phyloP scores from a whole-genome alignment of 2,113 vertebrate species.

The Anguilla rostrata region DNA sequence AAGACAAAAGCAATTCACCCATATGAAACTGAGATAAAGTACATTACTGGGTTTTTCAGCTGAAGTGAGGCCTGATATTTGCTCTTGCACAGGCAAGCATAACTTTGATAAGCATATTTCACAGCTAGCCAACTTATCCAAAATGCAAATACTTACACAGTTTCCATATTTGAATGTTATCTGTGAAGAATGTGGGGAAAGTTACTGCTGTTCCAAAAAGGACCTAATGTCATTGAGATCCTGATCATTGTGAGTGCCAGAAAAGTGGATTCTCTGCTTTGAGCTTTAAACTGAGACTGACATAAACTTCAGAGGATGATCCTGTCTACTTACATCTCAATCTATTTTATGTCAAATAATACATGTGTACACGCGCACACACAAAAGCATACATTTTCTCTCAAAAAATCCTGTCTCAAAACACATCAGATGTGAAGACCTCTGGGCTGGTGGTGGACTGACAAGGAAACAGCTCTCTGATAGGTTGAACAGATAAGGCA shows the following conservation, averaged over 20 bases:
- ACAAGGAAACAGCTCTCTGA: not conserved
- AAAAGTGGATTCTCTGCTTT: too few species aligned
- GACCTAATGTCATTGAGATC: not conserved
- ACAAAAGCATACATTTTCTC: not conserved
- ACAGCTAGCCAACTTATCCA: not conserved
- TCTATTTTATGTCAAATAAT: not conserved
- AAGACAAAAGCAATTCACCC: not conserved
- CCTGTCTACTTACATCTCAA: too few species aligned
- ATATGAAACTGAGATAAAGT: not conserved
- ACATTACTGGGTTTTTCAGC: not conserved
- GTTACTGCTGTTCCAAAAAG: not conserved
- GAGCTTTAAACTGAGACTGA: too few species aligned
- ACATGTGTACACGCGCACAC: not conserved
- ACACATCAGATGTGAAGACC: not conserved
- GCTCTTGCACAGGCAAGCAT: not conserved
- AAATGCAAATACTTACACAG: not conserved
- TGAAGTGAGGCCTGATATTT: not conserved
- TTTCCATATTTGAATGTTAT: not conserved
- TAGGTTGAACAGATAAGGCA: not conserved
- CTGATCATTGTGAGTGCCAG: not conserved
- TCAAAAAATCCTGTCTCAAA: not conserved
- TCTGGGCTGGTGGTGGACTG: not conserved
- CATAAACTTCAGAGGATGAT: too few species aligned
- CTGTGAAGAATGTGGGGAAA: not conserved
- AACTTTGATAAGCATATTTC: not conserved